Evolutionary conservation across 2,113 vertebrate species (phyloP), one percentile per base, ranked within the genome.

Genomic region (Paradoxurus hermaphroditus): DNA sequence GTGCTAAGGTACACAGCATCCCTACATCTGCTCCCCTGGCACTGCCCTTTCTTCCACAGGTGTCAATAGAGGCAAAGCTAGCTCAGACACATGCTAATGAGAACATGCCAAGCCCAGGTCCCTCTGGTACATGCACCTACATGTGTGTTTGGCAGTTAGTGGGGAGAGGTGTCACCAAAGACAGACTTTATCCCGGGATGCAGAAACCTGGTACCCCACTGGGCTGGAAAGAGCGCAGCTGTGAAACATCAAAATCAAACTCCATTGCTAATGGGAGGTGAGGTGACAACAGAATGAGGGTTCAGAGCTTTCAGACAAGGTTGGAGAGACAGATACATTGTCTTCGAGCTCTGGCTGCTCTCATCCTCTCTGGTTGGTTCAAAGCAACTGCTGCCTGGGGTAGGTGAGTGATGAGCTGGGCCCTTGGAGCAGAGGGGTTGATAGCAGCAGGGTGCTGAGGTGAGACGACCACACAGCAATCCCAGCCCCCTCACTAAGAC

Each of bases 301-400:
- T n/a, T 95, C 77, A 46, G 94, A 94, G 91, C 94, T 95, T 91
- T 90, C 97, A 97, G 96, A 96, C 88, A 21, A 77, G 62, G 96
- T 81, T 95, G 72, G 34, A 16, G 85, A 97, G 83, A 95, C 36
- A 94, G 89, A 92, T 86, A 75, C 3, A n/a, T 41, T 21, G 86
- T 77, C 93, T 94, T 81, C 77, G 83, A 82, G 86, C 44, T 89
- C 90, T 23, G 4, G 36, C 84, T 94, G 96, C 86, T 88, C 86
- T 93, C 56, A 27, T 86, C 78, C 73, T 94, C 13, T 51, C 65
- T 19, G 6, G 90, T 36, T 93, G 70, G 56, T 70, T 78, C 51
- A 13, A 56, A 90, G 27, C 15, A 23, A 51, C 89, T 29, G 67
- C 41, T 95, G 79, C 95, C 91, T 56, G 68, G 83, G 83, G 70